Base-by-base conservation (phyloP, 2,888 invertebrate genomes). In the Esperia sulphurella region DNA sequence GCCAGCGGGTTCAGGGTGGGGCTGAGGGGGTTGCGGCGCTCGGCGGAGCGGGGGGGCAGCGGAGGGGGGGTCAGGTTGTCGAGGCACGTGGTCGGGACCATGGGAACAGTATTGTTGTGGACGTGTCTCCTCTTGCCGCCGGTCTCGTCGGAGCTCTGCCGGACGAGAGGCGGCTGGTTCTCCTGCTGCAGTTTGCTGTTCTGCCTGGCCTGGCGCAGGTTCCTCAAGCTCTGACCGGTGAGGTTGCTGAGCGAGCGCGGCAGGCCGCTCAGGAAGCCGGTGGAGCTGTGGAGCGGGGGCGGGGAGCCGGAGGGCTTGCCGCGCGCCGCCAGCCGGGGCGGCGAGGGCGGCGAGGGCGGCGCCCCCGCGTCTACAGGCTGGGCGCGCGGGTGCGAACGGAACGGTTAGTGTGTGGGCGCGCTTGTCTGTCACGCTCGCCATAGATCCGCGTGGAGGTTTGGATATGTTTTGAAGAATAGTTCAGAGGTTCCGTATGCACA, bases 171-270 rank as follows among this genome's bases (percentile, higher is more conserved):
- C 4, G 82, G 75, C 3, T 68, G 64, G 47, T 67, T 68, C 4
- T 79, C 77, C 40, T 70, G 71, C n/a, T 72, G 65, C 4, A 2
- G 14, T 29, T 52, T 53, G 47, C 72, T 65, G 42, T 48, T 68
- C 48, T 79, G 76, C 0, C 79, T 54, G n/a, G 74, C 67, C 44
- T 79, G 79, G 0, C 88, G 65, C 0, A 89, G 61, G 51, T 84
- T 81, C 7, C 84, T 56, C 0, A 88, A 52, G 51, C 85, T 85
- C 65, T 90, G 90, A 0, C 88, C 87, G 14, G 90, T 90, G 13
- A 90, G 76, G 64, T 87, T 89, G 73, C 84, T 85, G 4, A 90
- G 73, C 0, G 89, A 88, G 0, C 90, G 58, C 0, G 90, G 90
- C 8, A 90, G 71, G 0, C 83, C 87, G 71, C 79, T 79, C 1